A percentile compares a stretch with the other conserved stretches of the same genome.
phyloP scores from a whole-genome alignment of 1,140 invertebrate genomes.

The Callitettix versicolor region DNA sequence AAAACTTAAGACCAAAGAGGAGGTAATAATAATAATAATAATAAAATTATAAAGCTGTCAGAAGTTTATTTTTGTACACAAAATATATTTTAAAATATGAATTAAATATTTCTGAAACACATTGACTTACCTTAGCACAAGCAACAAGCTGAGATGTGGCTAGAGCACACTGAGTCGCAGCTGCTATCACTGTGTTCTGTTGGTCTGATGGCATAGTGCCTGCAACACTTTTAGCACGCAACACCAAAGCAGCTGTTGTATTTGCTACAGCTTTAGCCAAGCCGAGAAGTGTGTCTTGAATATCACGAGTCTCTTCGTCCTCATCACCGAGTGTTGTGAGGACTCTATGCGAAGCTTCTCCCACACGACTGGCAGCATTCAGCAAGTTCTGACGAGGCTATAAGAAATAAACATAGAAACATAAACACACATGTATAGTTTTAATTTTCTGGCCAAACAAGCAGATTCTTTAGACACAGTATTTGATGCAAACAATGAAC shows the following conservation, averaged over 20 bases:
- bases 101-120: not conserved
- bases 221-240: conserved; percentile 89
- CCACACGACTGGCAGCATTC: conserved; percentile 87
- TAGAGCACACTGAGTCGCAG: conserved; percentile 91
- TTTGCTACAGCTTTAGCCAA: conserved; percentile 94
- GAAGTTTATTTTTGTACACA: not conserved
- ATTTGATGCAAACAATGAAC: no score
- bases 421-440: no score
- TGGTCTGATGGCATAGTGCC: conserved; percentile 69
- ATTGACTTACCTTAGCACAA: conserved; percentile 72
- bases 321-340: conserved; percentile 92
- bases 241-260: conserved; percentile 86
- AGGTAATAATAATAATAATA: no score
- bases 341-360: conserved; percentile 89
- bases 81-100: not conserved
- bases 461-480: no score
- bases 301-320: conserved; percentile 62
- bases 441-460: no score
- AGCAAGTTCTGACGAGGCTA: conserved; percentile 84
- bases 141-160: conserved; percentile 96
- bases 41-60: conserved; percentile 2
- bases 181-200: conserved; percentile 83
- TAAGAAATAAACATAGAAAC: conserved; percentile 23
- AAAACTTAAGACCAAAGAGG: no score
- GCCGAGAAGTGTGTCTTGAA: conserved; percentile 72